phyloP scores from a whole-genome alignment of 2,797 vertebrate genomes.

The Malacoctenus gilli region DNA sequence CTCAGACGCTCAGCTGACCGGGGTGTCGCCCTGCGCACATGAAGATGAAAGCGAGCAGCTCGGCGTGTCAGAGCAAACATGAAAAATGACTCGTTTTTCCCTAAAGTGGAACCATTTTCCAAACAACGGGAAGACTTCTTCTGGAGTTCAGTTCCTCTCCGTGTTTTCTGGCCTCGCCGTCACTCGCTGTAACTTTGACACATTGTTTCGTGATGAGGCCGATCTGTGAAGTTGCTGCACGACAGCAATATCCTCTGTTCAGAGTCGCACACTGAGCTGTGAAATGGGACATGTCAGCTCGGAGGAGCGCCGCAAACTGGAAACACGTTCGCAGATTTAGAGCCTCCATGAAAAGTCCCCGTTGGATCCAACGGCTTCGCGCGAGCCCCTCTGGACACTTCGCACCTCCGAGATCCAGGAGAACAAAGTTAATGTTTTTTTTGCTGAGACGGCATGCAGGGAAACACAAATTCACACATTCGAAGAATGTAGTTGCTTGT shows the following conservation, averaged over 20 bases:
- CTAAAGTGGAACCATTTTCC: not conserved
- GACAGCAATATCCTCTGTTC: slow-evolving; percentile 49
- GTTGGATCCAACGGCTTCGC: too few species aligned
- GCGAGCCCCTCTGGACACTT: too few species aligned
- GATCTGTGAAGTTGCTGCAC: slow-evolving; percentile 27
- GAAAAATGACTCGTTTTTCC: slow-evolving; percentile 15
- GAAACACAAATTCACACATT: too few species aligned
- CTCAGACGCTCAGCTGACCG: slow-evolving; percentile 15
- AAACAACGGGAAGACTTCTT: not conserved
- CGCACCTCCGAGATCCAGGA: too few species aligned
- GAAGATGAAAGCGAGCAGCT: slow-evolving; percentile 38
- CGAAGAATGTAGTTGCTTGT: too few species aligned
- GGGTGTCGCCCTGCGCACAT: slow-evolving; percentile 16
- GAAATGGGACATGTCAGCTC: slow-evolving; percentile 61
- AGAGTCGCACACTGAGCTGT: slow-evolving; percentile 29
- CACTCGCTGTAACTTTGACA: slow-evolving; percentile 33
- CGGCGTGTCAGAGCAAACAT: slow-evolving; percentile 19
- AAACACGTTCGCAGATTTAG: slow-evolving; percentile 22
- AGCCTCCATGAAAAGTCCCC: slow-evolving; percentile 15
- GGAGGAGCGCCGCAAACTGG: slow-evolving; percentile 38
- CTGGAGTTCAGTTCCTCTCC: not conserved
- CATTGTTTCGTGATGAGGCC: slow-evolving; percentile 28
- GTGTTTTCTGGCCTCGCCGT: not conserved
- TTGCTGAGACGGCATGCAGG: too few species aligned
- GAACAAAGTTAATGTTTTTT: too few species aligned